Evolutionary conservation across 2,888 invertebrate genomes (phyloP), one percentile per base, ranked within the genome.

Genomic region (Myathropa florea): DNA sequence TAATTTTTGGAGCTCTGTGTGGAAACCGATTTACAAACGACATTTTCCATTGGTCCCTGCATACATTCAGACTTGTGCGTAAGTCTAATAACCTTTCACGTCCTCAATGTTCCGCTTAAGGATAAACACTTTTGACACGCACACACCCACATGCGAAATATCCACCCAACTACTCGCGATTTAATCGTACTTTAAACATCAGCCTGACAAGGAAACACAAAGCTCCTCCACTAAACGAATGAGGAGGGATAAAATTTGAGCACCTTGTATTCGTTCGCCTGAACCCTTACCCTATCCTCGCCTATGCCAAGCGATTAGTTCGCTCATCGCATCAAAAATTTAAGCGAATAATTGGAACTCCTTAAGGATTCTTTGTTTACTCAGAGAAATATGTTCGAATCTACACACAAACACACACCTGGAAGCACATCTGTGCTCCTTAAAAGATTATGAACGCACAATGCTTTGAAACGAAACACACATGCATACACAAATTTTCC

Each of bases 281-380:
- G 14, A 63, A 53, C 55, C 14, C 21, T 21, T 12, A 30, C 36
- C 33, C 28, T 4, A 2, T 24, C 21, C 33, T 12, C 55, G 14
- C 53, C 53, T 30, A 33, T 23, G 6, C 14, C 14, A 30, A 53
- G 28, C 59, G 82, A 78, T 86, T 78, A 86, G 63, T 63, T 61
- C 81, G 72, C 68, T 73, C 65, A 80, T 72, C 67, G 60, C 82
- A 81, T 85, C 57, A 81, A 68, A 60, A 82, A 73, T 39, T 68
- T 61, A 78, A 33, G 53, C 59, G 78, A 85, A 85, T 81, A 64
- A 76, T 64, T 77, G 76, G 67, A 67, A 68, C 61, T 70, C 46
- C 76, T 71, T 59, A 33, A 39, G 64, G 30, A 68, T 39, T 63
- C 67, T 30, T 64, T 64, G 77, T 78, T 72, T 30, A 36, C 12